phyloP scores from a whole-genome alignment of 2,797 vertebrate genomes.

The Phylloscopus collybita region DNA sequence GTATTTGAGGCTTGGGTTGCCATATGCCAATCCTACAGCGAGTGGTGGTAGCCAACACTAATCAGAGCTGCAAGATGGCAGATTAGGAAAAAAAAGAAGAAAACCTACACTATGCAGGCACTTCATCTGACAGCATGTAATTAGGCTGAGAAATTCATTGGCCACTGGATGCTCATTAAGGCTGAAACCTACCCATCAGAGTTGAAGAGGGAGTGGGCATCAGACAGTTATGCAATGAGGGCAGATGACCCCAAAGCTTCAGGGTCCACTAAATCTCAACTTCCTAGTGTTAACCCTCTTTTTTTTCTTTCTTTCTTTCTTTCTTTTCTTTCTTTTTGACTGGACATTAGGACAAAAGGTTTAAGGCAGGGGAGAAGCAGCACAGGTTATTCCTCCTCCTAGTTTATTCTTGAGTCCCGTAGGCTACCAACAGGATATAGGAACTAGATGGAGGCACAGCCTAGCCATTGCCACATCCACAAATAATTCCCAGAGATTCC shows the following conservation, averaged over 20 bases:
- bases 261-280: background rate
- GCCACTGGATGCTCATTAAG: background rate
- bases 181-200: background rate
- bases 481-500: background rate
- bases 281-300: background rate
- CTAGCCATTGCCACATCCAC: background rate
- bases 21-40: background rate
- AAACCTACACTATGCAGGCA: background rate
- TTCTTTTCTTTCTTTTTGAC: too few relatives aligned
- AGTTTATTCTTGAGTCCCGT: background rate
- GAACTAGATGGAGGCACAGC: background rate
- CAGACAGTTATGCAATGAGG: background rate
- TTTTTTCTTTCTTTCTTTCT: background rate
- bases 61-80: background rate
- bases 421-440: background rate
- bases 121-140: background rate
- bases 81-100: background rate
- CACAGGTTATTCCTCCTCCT: background rate
- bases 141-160: constrained; percentile 13
- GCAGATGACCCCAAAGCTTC: background rate
- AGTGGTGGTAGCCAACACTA: background rate
- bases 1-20: background rate
- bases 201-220: background rate
- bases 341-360: background rate
- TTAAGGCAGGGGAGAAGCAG: background rate